A percentile compares a stretch with the other conserved stretches of the same genome.
phyloP scores from a whole-genome alignment of 2,888 invertebrate species.

The Amphipyra berbera region DNA sequence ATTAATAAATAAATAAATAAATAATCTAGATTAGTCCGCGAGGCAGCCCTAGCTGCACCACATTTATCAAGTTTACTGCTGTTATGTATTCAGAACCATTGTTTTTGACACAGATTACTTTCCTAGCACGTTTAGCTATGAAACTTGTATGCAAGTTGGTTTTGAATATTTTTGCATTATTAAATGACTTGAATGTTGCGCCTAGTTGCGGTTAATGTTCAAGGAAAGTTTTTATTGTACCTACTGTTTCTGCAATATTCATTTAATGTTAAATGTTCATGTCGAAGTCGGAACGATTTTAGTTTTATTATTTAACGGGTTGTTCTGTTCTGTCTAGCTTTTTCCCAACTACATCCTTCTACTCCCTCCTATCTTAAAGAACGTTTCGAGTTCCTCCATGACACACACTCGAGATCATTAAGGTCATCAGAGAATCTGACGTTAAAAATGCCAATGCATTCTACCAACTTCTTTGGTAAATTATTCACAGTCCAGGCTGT shows the following conservation, averaged over 20 bases:
- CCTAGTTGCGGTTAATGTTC: constrained; percentile 39
- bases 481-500: too few species aligned
- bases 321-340: too few species aligned
- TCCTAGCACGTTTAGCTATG: constrained; percentile 72
- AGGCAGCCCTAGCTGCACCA: constrained; percentile 52
- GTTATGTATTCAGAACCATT: constrained; percentile 81
- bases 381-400: too few species aligned
- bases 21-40: constrained; percentile 26
- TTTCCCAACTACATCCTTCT: too few species aligned
- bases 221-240: constrained; percentile 24
- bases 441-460: too few species aligned
- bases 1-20: too few species aligned
- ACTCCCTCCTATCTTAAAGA: too few species aligned
- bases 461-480: too few species aligned
- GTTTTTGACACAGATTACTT: constrained; percentile 83
- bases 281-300: background rate
- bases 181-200: constrained; percentile 60
- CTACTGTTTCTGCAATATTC: constrained; percentile 4
- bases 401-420: too few species aligned
- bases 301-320: background rate
- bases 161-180: constrained; percentile 67
- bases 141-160: constrained; percentile 67
- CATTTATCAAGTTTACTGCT: constrained; percentile 82
- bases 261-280: background rate
- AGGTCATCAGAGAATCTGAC: too few species aligned